Evolutionary conservation across 2,888 invertebrate genomes (phyloP), one percentile per base, ranked within the genome.

Genomic region (Gymnocheta viridis): DNA sequence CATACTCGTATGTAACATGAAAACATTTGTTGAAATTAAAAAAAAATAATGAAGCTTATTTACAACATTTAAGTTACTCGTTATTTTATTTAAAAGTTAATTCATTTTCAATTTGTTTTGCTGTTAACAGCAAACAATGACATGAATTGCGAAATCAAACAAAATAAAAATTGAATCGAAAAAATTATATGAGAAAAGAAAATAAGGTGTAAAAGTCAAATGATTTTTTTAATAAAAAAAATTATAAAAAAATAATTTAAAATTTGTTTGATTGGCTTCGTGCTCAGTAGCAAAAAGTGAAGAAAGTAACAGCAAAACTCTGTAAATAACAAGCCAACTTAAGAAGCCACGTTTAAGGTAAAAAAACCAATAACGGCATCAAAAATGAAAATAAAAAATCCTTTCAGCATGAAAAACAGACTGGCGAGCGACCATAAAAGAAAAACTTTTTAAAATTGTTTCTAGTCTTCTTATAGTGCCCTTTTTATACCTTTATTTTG

Each of bases 181-280:
- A 35, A 24, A 60, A 76, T 4, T 22, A 35, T 29, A 32, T 22
- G 56, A 17, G 29, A 51, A 69, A 41, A 73, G 69, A 38, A 83
- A 81, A 84, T 81, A 77, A 78, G 81, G 77, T 81, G 81, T 78
- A 81, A 73, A 84, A 84, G 64, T 62, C 49, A 78, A 64, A 73
- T 54, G 41, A 69, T 41, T 17, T 47, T 72, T 80, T 44, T 73
- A 76, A 76, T 58, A 74, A 82, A 64, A 41, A 81, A 73, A 81
- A 58, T 81, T 73, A 69, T 64, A 62, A 67, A 76, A 72, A 70
- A 47, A 47, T 47, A 4, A 44, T 47, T 58, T 41, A 24, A 10
- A 10, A 7, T 69, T 70, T 32, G 19, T 35, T 70, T 78, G 64
- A 79, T 79, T 79, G 78, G 78, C 70, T 79, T 79, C 70, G 70